phyloP scores from a whole-genome alignment of 2,113 vertebrate genomes.

The Entomyzon cyanotis region DNA sequence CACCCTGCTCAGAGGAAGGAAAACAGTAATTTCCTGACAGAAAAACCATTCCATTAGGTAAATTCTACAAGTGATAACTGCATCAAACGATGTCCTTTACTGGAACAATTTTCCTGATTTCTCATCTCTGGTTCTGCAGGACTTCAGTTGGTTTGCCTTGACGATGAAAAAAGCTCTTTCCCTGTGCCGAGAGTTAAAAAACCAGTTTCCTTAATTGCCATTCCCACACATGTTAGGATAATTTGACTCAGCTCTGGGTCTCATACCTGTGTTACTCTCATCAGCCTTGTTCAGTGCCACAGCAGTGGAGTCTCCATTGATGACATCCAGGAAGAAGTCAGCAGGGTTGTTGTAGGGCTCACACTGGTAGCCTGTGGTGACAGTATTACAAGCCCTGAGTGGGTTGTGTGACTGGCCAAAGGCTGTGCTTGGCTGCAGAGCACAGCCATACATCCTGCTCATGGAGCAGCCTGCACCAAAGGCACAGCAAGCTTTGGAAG shows the following conservation, averaged over 20 bases:
- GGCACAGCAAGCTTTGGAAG: neutral
- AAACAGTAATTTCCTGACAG: neutral
- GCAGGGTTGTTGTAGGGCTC: conserved; percentile 94
- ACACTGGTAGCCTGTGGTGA: conserved; percentile 82
- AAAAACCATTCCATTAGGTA: neutral
- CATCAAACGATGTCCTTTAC: neutral
- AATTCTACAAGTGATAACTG: neutral
- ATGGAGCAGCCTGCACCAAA: fast-evolving
- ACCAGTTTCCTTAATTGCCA: neutral
- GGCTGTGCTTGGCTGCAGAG: neutral
- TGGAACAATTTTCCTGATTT: neutral
- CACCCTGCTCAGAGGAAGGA: neutral
- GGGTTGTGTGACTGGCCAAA: neutral
- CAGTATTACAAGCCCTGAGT: neutral
- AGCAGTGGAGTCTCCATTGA: conserved; percentile 87
- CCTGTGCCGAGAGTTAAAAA: neutral
- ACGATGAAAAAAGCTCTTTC: neutral
- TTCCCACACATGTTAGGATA: neutral
- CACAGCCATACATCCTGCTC: fast-evolving
- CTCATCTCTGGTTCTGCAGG: neutral
- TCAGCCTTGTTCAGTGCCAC: conserved; percentile 45
- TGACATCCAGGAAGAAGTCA: conserved; percentile 93
- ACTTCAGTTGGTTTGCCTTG: neutral
- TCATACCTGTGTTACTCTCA: conserved; percentile 68
- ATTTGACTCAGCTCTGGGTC: neutral